Evolutionary conservation across 2,797 vertebrate species (phyloP), one percentile per base, ranked within the genome.

Genomic region (Girardinus metallicus): DNA sequence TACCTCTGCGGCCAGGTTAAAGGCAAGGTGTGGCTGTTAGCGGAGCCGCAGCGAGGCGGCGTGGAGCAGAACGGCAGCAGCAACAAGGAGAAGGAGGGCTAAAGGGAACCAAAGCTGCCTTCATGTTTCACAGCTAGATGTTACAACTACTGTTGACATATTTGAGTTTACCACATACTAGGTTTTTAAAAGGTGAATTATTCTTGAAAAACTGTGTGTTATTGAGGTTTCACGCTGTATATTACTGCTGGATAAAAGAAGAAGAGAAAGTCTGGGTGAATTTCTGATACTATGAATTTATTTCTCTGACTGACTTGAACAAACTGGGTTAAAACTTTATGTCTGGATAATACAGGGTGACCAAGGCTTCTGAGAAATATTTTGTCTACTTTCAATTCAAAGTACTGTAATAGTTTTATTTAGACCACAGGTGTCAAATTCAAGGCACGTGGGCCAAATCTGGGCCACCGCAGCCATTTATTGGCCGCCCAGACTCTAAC

Each of bases 1-100:
- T 98, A 97, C 89, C 96, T 98, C 47, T 96, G 95, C 0, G 85
- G 91, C 36, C 97, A 96, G 87, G 85, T 98, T 16, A 95, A 94
- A 64, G 94, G 89, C 90, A 97, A 97, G 92, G 93, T 97, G 84
- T 94, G 94, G 75, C 78, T 96, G 84, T 95, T 97, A 68, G 89
- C 92, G 0, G 66, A 92, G 46, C 92, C 89, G 71, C 88, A 78
- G 6, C 71, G 43, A 70, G 90, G 81, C 88, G 74, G 82, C 3
- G 1, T 10, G 1, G 23, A 31, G 31, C 74, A 29, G 31, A 76
- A 43, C 16, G 31, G 70, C 60, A 62, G 71, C 64, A 79, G 83
- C 75, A 70, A 80, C 66, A 95, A 94, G 82, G 82, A 89, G 31
- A 87, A 94, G 77, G 93, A 83, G 95, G 44, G 55, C n/a, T 43